phyloP scores from a whole-genome alignment of 2,797 vertebrate species.

The Hippocampus kuda region DNA sequence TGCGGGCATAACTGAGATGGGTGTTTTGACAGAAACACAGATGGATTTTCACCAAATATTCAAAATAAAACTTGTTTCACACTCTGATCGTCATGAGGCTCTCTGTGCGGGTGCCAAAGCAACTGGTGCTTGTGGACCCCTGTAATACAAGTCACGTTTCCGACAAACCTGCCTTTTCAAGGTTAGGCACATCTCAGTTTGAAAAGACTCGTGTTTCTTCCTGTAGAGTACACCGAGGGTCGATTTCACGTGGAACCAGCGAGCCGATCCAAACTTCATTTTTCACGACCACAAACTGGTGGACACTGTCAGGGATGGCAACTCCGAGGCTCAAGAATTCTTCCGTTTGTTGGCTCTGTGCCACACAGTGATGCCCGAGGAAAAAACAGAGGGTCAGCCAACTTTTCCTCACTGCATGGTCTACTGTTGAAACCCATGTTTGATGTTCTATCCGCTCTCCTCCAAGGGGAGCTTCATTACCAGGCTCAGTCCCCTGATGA shows the following conservation, averaged over 20 bases:
- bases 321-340: conserved; percentile 65
- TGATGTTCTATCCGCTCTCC: not conserved
- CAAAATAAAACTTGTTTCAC: too few species aligned
- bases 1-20: too few species aligned
- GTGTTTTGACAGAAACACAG: too few species aligned
- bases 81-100: too few species aligned
- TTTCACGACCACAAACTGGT: conserved; percentile 81
- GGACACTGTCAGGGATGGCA: conserved; percentile 66
- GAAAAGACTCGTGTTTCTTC: not conserved
- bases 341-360: conserved; percentile 85
- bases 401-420: not conserved
- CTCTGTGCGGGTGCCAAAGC: too few species aligned
- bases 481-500: conserved; percentile 96
- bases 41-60: too few species aligned
- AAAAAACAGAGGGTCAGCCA: conserved; percentile 75
- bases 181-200: not conserved
- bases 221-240: conserved; percentile 75
- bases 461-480: conserved; percentile 75
- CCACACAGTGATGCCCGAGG: conserved; percentile 89
- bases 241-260: conserved; percentile 79
- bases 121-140: too few species aligned
- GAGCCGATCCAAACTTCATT: conserved; percentile 78
- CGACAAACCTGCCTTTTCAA: too few species aligned
- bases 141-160: too few species aligned
- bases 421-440: not conserved